phyloP scores from a whole-genome alignment of 2,888 invertebrate genomes.

The Ctena decussata region DNA sequence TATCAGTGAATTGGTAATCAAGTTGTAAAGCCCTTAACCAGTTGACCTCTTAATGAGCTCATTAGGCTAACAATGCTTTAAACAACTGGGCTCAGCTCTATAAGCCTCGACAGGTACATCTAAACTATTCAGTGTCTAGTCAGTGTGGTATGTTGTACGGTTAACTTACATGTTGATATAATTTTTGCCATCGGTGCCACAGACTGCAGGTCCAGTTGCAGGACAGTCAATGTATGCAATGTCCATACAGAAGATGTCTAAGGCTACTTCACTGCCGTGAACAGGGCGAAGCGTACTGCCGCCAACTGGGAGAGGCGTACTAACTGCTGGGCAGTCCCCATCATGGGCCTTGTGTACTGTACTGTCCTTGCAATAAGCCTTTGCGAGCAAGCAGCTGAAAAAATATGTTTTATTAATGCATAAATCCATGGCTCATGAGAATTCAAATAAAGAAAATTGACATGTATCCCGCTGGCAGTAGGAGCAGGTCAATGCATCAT shows the following conservation, averaged over 20 bases:
- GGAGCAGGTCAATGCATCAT: no score
- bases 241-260: background rate
- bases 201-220: background rate
- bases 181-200: background rate
- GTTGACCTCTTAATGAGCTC: no score
- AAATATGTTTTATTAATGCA: background rate
- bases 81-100: no score
- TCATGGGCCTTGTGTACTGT: slow-evolving; percentile 36
- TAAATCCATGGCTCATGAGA: background rate
- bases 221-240: background rate
- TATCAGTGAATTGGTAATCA: no score
- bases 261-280: background rate
- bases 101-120: no score
- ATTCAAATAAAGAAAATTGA: no score
- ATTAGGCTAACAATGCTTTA: no score
- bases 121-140: no score
- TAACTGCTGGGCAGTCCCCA: slow-evolving; percentile 25
- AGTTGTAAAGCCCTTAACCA: no score
- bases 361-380: slow-evolving; percentile 46
- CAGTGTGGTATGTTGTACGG: no score
- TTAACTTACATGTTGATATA: slow-evolving; percentile 12
- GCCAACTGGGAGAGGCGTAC: no score
- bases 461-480: no score
- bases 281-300: background rate
- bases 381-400: slow-evolving; percentile 50